Evolutionary conservation across 2,797 vertebrate genomes (phyloP).

Genomic region (Cirrhinus molitorella): DNA sequence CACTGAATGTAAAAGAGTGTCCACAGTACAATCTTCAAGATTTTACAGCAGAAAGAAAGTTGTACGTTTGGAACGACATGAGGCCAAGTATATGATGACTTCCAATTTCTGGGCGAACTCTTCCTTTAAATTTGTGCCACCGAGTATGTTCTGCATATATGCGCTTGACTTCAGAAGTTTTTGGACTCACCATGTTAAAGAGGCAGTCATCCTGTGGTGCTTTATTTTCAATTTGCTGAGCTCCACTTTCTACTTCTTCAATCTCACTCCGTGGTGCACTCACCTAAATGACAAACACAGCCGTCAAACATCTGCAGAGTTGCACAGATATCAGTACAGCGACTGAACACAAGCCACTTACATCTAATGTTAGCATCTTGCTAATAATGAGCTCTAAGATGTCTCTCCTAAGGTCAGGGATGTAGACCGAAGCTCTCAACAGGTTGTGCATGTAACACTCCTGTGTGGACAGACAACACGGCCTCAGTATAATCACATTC

Average conservation of each 20-base stretch:
- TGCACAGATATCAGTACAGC: neutral
- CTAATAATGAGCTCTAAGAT: constrained; percentile 89
- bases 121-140: neutral
- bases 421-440: constrained; percentile 85
- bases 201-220: constrained; percentile 80
- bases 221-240: constrained; percentile 54
- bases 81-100: neutral
- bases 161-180: neutral
- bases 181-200: constrained; percentile 88
- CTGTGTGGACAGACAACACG: constrained; percentile 67
- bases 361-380: constrained; percentile 91
- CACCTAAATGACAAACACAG: constrained; percentile 76
- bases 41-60: too few species aligned
- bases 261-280: constrained; percentile 87
- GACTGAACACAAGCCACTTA: constrained; percentile 73
- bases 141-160: neutral
- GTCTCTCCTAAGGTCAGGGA: constrained; percentile 85
- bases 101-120: neutral
- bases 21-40: too few species aligned
- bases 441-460: constrained; percentile 97
- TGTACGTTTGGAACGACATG: neutral
- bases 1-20: too few species aligned
- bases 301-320: neutral
- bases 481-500: neutral
- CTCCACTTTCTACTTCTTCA: constrained; percentile 83